Evolutionary conservation across 2,113 vertebrate genomes (phyloP).

Genomic region (Heliornis fulica): DNA sequence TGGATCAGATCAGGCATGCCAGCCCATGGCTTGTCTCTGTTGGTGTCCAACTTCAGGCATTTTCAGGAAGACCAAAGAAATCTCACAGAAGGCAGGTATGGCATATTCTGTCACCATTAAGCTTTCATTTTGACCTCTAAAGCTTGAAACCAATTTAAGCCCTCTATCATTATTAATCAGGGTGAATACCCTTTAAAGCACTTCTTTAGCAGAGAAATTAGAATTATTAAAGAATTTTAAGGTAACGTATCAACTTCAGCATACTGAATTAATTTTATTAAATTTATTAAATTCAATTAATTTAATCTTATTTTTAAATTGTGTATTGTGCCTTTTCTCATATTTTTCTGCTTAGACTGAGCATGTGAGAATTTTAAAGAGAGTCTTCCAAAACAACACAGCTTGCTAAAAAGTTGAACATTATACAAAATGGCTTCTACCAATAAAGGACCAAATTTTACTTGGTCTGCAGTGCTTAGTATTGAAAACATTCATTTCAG

Average conservation of each 20-base stretch:
- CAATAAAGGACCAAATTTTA: neutral
- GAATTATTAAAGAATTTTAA: neutral
- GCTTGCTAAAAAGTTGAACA: neutral
- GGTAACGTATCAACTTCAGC: neutral
- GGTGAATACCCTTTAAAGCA: neutral
- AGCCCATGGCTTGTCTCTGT: neutral
- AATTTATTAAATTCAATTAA: no score
- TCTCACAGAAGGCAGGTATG: neutral
- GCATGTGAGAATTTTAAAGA: neutral
- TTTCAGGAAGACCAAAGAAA: neutral
- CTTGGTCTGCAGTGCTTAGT: neutral
- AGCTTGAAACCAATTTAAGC: neutral
- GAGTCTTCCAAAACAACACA: neutral
- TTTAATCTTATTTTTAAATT: neutral
- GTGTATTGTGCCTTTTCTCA: neutral
- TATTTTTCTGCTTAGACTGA: neutral
- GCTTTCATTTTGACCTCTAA: neutral
- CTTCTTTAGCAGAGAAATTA: neutral
- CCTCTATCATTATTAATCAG: neutral
- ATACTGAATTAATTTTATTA: neutral
- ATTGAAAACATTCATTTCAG: neutral
- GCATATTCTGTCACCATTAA: neutral
- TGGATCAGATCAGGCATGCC: fast-evolving
- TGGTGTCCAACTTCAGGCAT: neutral
- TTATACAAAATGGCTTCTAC: neutral